phyloP scores from a whole-genome alignment of 2,888 invertebrate genomes.

The Phengaris alcon region DNA sequence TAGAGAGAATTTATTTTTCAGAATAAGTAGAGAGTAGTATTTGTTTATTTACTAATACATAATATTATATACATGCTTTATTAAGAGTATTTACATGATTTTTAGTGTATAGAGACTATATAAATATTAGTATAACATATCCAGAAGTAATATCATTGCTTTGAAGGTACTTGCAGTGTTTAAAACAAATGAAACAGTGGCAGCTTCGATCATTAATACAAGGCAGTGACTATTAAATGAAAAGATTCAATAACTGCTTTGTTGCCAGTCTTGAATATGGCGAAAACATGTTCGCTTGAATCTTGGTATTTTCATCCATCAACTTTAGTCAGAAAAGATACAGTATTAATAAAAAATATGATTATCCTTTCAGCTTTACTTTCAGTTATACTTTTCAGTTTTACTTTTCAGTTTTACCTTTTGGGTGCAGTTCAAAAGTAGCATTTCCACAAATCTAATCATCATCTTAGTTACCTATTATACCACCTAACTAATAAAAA shows the following conservation, averaged over 20 bases:
- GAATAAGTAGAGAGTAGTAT: background rate
- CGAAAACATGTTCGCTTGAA: background rate
- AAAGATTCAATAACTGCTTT: background rate
- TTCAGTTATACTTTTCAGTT: background rate
- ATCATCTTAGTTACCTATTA: too few relatives aligned
- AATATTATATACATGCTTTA: too few relatives aligned
- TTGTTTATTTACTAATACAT: background rate
- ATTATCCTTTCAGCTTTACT: background rate
- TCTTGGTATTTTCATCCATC: background rate
- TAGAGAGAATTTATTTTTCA: background rate
- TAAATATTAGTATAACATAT: background rate
- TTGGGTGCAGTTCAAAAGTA: background rate
- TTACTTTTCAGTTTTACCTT: background rate
- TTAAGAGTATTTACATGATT: too few relatives aligned
- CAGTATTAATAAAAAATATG: background rate
- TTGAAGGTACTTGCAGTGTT: background rate
- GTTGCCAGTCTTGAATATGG: background rate
- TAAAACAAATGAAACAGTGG: slow-evolving; percentile 1
- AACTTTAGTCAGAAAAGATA: background rate
- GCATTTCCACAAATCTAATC: background rate
- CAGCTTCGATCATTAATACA: background rate
- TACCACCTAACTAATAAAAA: too few relatives aligned
- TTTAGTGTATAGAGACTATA: too few relatives aligned
- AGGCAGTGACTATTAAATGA: background rate
- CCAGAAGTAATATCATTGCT: slow-evolving; percentile 16